These are phyloP conservation scores for Drosophila kuntzei DNA, from an alignment of 2,888 invertebrate genomes.

Conservation along the genomic window DNA sequence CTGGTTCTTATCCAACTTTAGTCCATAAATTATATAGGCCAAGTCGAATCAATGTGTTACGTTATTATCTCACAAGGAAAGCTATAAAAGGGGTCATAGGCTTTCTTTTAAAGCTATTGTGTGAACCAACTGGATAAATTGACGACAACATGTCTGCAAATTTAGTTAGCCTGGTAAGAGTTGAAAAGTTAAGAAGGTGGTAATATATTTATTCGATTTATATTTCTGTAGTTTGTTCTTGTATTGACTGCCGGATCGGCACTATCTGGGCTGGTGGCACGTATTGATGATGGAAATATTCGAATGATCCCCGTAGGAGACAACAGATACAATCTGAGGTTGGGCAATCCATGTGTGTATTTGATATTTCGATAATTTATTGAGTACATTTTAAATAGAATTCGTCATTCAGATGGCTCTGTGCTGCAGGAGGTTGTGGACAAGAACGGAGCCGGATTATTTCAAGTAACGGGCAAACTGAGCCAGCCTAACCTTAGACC, in stretches of 20 bases:
- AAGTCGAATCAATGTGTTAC: constrained; percentile 52
- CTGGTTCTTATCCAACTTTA: constrained; percentile 9
- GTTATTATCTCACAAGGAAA: constrained; percentile 4
- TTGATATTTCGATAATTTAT: background rate
- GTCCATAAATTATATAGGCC: constrained; percentile 34
- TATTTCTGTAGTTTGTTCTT: constrained; percentile 8
- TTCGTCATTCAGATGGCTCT: constrained; percentile 16
- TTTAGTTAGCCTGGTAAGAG: constrained; percentile 19
- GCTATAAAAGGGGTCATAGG: constrained; percentile 21
- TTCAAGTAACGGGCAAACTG: constrained; percentile 4
- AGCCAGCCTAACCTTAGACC: background rate
- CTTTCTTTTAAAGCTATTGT: background rate
- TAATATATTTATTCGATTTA: background rate
- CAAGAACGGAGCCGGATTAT: background rate
- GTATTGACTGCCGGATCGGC: constrained; percentile 5
- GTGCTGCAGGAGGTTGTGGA: constrained; percentile 8
- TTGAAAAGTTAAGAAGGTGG: background rate
- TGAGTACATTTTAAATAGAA: background rate
- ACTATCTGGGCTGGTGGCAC: background rate
- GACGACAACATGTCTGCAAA: constrained; percentile 9
- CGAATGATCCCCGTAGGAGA: background rate
- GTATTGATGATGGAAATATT: background rate
- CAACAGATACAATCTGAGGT: constrained; percentile 11
- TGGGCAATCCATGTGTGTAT: background rate
- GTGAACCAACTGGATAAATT: background rate